A percentile compares a stretch with the other conserved stretches of the same genome.
Evolutionary conservation across 2,888 invertebrate genomes (phyloP).

Genomic region (Scaptomyza reducta): DNA sequence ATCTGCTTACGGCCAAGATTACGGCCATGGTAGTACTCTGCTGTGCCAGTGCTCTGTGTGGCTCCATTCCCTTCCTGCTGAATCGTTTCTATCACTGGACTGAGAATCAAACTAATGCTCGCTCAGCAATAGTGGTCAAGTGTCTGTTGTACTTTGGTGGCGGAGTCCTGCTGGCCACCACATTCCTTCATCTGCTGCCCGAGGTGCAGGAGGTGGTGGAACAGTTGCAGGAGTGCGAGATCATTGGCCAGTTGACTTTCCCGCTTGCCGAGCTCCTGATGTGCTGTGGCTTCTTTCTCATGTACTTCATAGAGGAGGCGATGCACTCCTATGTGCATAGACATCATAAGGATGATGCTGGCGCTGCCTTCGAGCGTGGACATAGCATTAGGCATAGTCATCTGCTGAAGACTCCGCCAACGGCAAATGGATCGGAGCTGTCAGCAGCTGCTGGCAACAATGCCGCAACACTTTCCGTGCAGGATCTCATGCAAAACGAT

Average conservation of each 20-base stretch:
- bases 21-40: slow-evolving; percentile 93
- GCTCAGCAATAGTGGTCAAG: slow-evolving; percentile 85
- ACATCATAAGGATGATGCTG: slow-evolving; percentile 73
- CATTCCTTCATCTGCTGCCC: slow-evolving; percentile 92
- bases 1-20: slow-evolving; percentile 89
- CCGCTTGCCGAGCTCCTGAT: slow-evolving; percentile 89
- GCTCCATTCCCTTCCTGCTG: slow-evolving; percentile 89
- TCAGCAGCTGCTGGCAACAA: slow-evolving; percentile 31
- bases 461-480: slow-evolving; percentile 61
- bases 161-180: slow-evolving; percentile 92
- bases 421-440: slow-evolving; percentile 13
- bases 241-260: slow-evolving; percentile 86
- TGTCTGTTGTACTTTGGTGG: slow-evolving; percentile 92
- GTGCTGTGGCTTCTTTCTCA: slow-evolving; percentile 90
- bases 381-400: slow-evolving; percentile 82
- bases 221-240: slow-evolving; percentile 85
- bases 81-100: slow-evolving; percentile 88
- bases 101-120: slow-evolving; percentile 77
- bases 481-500: slow-evolving; percentile 72
- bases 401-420: slow-evolving; percentile 58
- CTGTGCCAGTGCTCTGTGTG: slow-evolving; percentile 90
- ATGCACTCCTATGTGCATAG: slow-evolving; percentile 90
- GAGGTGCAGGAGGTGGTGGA: slow-evolving; percentile 90
- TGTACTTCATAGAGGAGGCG: slow-evolving; percentile 91
- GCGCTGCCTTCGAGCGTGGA: slow-evolving; percentile 82